Evolutionary conservation across 2,888 invertebrate genomes (phyloP).

Genomic region (Yponomeuta sedellus): DNA sequence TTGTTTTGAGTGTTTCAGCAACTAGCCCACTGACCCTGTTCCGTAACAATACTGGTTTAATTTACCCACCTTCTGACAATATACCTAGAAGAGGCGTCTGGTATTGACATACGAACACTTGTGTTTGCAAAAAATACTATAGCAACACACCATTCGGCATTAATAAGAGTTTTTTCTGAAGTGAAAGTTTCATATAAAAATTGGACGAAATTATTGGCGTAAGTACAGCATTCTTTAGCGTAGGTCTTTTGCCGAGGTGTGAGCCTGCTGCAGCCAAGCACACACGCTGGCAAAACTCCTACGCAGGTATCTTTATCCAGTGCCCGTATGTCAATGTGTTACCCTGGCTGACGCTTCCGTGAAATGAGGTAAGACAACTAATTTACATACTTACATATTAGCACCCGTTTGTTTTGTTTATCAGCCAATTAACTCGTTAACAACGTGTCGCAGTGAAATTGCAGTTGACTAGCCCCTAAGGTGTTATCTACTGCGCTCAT

Average conservation of each 20-base stretch:
- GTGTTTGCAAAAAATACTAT: not conserved
- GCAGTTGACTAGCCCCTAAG: not conserved
- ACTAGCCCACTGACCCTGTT: conserved; percentile 37
- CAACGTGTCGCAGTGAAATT: not conserved
- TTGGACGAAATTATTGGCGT: not conserved
- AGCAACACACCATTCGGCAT: too few relatives aligned
- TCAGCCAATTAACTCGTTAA: not conserved
- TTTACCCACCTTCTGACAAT: not conserved
- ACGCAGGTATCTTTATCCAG: not conserved
- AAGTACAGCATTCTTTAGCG: too few relatives aligned
- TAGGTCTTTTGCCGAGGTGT: not conserved
- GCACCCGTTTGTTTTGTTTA: conserved; percentile 3
- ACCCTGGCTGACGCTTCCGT: not conserved
- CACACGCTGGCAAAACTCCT: not conserved
- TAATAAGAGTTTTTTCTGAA: not conserved
- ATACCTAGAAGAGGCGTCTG: not conserved
- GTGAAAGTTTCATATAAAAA: not conserved
- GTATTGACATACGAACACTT: conserved; percentile 4
- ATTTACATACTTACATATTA: not conserved
- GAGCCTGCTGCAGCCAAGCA: not conserved
- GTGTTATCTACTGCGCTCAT: too few relatives aligned
- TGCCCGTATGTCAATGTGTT: not conserved
- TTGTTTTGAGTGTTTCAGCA: conserved; percentile 40
- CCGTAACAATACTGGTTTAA: conserved; percentile 29
- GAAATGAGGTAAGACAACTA: not conserved